Base-by-base conservation (phyloP, 2,888 invertebrate genomes). In the Diploptera punctata region DNA sequence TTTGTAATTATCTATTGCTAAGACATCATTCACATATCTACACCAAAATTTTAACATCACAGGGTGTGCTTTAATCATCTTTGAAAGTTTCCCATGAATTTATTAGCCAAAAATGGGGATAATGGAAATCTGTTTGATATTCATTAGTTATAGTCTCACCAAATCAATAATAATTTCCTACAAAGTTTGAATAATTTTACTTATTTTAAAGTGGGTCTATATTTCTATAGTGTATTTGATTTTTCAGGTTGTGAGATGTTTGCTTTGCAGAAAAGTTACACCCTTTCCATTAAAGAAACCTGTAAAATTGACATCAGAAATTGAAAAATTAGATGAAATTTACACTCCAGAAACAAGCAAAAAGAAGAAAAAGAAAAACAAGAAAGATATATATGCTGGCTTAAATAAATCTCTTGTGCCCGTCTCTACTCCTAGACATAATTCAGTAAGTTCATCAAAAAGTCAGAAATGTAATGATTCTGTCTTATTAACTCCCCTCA, bases 231-330 rank as follows among this genome's bases (percentile, higher is more conserved):
- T 38, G 54, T 2, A 13, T 47, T 26, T 49, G 47, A 13, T 33
- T 13, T 71, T 74, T 70, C 74, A 74, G 74, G 62, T 74, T 54
- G 16, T 71, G 3, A 69, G 44, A 19, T 74, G 74, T 52, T 43
- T 31, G 47, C 13, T 62, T 19, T 74, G 74, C 47, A 31, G 49
- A 13, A 74, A 67, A 24, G 57, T 43, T 19, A 72, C 68, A 13
- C 4, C 7, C 9, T n/a, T 68, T 9, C 57, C 57, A 18, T 21
- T 73, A 21, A n/a, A 3, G 9, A 70, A 70, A 24, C 70, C 73
- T 43, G 24, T 13, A 18, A 13, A n/a, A 31, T 2, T 65, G 9
- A 43, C 33, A 13, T 44, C 31, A 29, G 2, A 16, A 21, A 16
- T 54, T 31, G 47, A 54, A 43, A 38, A 29, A 9, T 31, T 13